A percentile compares a stretch with the other conserved stretches of the same genome.
These are phyloP conservation scores for Daubentonia madagascariensis DNA, from an alignment of 2,113 vertebrate species.

Conservation along the genomic window DNA sequence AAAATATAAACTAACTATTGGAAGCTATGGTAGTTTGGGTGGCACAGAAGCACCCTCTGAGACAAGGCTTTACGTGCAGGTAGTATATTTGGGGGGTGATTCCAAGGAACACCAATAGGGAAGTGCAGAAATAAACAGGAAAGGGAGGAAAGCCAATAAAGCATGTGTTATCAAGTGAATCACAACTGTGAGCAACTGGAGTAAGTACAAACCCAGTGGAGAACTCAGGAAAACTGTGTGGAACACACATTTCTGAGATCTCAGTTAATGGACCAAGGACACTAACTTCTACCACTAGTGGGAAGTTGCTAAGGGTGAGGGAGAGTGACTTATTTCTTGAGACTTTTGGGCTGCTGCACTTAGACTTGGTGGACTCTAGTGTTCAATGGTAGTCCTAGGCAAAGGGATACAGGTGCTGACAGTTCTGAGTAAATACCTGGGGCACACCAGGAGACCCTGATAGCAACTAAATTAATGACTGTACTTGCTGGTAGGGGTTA, in stretches of 20 bases:
- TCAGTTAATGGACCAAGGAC: not conserved
- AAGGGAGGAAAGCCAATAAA: not conserved
- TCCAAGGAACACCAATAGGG: not conserved
- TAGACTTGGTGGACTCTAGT: not conserved
- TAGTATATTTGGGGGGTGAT: not conserved
- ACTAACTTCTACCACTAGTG: not conserved
- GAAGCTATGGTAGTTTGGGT: not conserved
- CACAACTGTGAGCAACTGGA: not conserved
- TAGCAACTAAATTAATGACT: not conserved
- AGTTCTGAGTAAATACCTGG: not conserved
- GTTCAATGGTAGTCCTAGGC: not conserved
- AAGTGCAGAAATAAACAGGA: not conserved
- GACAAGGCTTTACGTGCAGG: not conserved
- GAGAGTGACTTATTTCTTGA: not conserved
- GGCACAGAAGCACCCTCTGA: not conserved
- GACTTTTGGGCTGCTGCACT: not conserved
- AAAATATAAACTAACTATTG: not conserved
- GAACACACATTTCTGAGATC: not conserved
- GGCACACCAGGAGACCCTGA: accelerated
- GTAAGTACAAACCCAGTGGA: not conserved
- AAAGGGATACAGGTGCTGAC: not conserved
- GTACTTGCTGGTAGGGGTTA: not conserved
- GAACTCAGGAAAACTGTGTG: not conserved
- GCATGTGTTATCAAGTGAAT: not conserved
- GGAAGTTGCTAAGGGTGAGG: not conserved